Base-by-base conservation (phyloP, 2,113 vertebrate species). In the Seriola aureovittata region DNA sequence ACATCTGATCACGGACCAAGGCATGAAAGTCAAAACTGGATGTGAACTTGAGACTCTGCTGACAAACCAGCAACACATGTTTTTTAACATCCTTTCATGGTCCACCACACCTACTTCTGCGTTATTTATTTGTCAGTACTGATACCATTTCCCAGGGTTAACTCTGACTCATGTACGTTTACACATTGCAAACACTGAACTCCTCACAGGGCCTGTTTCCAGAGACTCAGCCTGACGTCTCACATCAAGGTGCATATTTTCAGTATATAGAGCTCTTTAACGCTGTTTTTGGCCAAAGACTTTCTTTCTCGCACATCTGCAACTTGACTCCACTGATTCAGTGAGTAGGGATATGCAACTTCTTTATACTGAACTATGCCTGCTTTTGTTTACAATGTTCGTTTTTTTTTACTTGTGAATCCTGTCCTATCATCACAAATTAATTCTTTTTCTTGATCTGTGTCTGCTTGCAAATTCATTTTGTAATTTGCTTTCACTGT, bases 241-340 rank as follows among this genome's bases (percentile, higher is more conserved):
- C 78, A 46, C 79, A 48, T 17, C 66, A 8, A 59, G 54, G 78
- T 85, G 88, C 84, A 85, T 81, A 44, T 64, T 78, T 82, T 85
- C 71, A 70, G 36, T 78, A 71, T 55, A 16, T 21, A n/a, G 74
- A 83, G 82, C 66, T 83, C 78, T 84, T 69, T 50, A 65, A 75
- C 11, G 50, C 81, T 82, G 84, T 89, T 91, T 91, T 89, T 19
- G 78, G 88, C 92, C 92, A 93, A 94, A 93, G 89, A 94, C 83
- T 85, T 89, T 76, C 8, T 87, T 84, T 81, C 59, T 85, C 68
- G 80, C 72, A 87, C 83, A 86, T 79, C 76, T 79, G 52, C 78
- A 89, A 80, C 69, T 52, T 40, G 71, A 87, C 83, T 38, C 70
- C 63, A 79, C 80, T 62, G 77, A 77, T 59, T 46, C 84, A 83